Percentiles rank a stretch among this genome's conserved stretches.
Evolutionary conservation across 2,113 vertebrate genomes (phyloP).

Genomic region (Chionis minor): DNA sequence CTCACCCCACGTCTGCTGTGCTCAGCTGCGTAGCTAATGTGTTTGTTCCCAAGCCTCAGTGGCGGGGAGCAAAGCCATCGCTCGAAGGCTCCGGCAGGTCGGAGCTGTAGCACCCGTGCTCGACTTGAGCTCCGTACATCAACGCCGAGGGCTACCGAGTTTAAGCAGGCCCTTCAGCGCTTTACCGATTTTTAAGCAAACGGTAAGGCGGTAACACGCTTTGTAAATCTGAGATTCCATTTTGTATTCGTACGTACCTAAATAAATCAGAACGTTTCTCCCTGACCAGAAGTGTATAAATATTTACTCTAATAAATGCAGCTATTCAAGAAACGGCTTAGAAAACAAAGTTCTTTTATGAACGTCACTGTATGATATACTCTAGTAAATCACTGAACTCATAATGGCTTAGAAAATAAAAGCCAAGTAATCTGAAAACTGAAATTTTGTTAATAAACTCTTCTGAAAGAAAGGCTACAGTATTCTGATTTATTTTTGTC

Average conservation of each 20-base stretch:
- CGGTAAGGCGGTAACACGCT: neutral
- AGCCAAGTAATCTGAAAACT: neutral
- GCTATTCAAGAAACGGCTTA: neutral
- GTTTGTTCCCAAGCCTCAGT: neutral
- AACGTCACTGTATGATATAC: accelerated
- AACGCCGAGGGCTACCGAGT: neutral
- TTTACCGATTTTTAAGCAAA: neutral
- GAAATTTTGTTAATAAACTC: neutral
- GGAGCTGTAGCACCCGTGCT: neutral
- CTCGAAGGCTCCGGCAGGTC: neutral
- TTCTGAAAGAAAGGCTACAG: neutral
- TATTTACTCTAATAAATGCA: neutral
- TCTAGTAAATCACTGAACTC: neutral
- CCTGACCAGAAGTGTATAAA: neutral
- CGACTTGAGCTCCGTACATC: neutral
- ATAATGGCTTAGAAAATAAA: neutral
- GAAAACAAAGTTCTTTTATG: neutral
- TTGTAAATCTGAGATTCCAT: neutral
- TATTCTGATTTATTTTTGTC: neutral
- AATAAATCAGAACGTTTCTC: neutral
- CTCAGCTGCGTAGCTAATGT: neutral
- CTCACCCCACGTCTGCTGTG: neutral
- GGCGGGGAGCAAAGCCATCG: accelerated
- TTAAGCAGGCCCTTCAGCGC: neutral
- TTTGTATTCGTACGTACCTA: neutral